These are phyloP conservation scores for Styela plicata DNA, from an alignment of 23 tunicate genomes.

Conservation along the genomic window DNA sequence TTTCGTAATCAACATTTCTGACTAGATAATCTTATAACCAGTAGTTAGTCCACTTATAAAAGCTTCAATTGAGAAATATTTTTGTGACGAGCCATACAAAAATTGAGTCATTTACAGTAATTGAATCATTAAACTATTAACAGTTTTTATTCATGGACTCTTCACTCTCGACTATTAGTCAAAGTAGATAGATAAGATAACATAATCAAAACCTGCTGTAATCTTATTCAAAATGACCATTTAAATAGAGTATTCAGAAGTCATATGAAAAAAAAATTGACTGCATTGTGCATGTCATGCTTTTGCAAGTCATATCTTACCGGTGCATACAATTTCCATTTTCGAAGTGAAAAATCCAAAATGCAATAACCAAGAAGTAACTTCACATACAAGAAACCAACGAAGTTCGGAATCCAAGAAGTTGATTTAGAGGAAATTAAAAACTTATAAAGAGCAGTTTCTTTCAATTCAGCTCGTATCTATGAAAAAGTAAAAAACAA, in stretches of 20 bases:
- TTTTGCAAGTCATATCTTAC: not conserved
- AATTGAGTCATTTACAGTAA: too few relatives aligned
- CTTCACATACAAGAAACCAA: conserved; percentile 56
- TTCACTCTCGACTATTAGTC: not conserved
- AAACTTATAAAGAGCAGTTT: not conserved
- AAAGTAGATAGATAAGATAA: not conserved
- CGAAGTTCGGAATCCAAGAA: conserved; percentile 47
- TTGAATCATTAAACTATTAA: not conserved
- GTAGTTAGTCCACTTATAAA: too few relatives aligned
- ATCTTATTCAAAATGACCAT: too few relatives aligned
- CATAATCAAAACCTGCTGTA: too few relatives aligned
- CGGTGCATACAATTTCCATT: conserved; percentile 51
- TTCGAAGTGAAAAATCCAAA: conserved; percentile 53
- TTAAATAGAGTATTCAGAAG: not conserved
- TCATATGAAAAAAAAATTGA: not conserved
- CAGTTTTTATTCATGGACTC: not conserved
- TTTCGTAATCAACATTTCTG: too few relatives aligned
- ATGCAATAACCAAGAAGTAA: conserved; percentile 56
- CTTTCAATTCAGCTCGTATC: not conserved
- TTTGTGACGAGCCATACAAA: too few relatives aligned
- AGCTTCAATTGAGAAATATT: too few relatives aligned
- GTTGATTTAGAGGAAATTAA: conserved; percentile 13
- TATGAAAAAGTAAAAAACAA: too few relatives aligned
- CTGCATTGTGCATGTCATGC: not conserved
- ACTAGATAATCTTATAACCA: too few relatives aligned